phyloP scores from a whole-genome alignment of 2,113 vertebrate species.

The Pygoscelis adeliae region DNA sequence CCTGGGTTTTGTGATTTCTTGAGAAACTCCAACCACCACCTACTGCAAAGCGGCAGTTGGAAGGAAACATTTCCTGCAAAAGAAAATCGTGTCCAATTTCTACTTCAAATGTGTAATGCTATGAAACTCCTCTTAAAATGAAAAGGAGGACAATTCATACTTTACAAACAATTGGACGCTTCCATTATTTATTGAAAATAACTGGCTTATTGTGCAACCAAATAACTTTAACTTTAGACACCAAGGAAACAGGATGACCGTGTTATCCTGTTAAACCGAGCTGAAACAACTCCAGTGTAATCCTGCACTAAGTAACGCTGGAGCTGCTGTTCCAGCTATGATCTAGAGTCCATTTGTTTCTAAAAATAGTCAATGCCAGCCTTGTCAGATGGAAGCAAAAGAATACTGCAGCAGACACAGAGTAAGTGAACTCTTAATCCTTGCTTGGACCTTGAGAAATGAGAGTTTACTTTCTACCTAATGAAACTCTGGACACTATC shows the following conservation, averaged over 20 bases:
- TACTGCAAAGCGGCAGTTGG: neutral
- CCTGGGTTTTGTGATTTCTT: neutral
- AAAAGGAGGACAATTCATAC: neutral
- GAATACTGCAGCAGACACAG: neutral
- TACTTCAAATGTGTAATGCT: neutral
- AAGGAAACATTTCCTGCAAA: neutral
- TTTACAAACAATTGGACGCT: neutral
- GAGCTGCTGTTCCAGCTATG: neutral
- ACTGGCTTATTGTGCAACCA: neutral
- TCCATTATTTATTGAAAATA: neutral
- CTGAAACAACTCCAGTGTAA: neutral
- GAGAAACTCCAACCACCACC: neutral
- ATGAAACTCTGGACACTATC: neutral
- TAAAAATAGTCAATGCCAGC: neutral
- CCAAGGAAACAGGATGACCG: neutral
- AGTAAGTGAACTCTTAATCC: slow-evolving; percentile 12
- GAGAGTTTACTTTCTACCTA: neutral
- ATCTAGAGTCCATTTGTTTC: neutral
- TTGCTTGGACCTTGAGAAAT: slow-evolving; percentile 34
- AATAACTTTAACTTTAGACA: neutral
- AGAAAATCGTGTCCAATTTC: neutral
- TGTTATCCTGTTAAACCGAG: neutral
- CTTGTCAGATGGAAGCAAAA: neutral
- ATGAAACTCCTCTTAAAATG: neutral
- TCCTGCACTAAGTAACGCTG: neutral